Percentiles rank a stretch among this genome's conserved stretches.
phyloP scores from a whole-genome alignment of 2,797 vertebrate genomes.

The Betta splendens region DNA sequence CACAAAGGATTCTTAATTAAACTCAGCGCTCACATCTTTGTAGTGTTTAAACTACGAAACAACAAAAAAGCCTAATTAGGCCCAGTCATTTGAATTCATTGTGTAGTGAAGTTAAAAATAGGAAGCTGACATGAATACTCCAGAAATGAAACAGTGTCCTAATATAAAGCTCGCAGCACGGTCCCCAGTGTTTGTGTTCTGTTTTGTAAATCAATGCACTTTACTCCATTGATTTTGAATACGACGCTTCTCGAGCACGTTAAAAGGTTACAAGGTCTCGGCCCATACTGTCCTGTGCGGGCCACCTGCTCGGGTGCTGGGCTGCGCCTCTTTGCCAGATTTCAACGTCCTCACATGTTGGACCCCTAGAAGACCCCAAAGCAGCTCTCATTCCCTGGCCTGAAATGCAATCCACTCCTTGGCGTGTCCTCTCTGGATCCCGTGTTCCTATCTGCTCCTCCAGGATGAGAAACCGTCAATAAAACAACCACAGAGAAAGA shows the following conservation, averaged over 20 bases:
- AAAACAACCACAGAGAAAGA: conserved; percentile 77
- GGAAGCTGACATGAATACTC: background rate
- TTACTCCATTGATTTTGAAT: conserved; percentile 67
- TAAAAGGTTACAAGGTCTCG: conserved; percentile 51
- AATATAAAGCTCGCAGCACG: conserved; percentile 20
- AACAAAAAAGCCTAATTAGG: conserved; percentile 8
- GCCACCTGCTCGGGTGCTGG: conserved; percentile 51
- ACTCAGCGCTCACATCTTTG: background rate
- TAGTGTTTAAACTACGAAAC: background rate
- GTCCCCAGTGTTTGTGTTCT: conserved; percentile 60
- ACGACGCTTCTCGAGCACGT: conserved; percentile 37
- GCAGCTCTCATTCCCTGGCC: conserved; percentile 51
- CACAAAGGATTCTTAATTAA: background rate
- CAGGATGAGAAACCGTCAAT: conserved; percentile 76
- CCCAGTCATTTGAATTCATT: background rate
- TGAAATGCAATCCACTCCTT: conserved; percentile 76
- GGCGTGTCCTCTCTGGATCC: conserved; percentile 57
- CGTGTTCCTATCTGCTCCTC: conserved; percentile 75
- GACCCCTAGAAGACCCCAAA: conserved; percentile 27
- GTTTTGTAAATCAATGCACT: conserved; percentile 68
- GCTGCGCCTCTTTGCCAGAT: conserved; percentile 32
- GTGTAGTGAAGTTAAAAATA: background rate
- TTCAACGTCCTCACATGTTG: conserved; percentile 52
- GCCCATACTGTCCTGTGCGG: conserved; percentile 53
- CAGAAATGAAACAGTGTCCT: conserved; percentile 23